These are phyloP conservation scores for roundworm (Caenorhabditis elegans) DNA, from an alignment of 1,140 invertebrate genomes.

Conservation along the genomic window DNA sequence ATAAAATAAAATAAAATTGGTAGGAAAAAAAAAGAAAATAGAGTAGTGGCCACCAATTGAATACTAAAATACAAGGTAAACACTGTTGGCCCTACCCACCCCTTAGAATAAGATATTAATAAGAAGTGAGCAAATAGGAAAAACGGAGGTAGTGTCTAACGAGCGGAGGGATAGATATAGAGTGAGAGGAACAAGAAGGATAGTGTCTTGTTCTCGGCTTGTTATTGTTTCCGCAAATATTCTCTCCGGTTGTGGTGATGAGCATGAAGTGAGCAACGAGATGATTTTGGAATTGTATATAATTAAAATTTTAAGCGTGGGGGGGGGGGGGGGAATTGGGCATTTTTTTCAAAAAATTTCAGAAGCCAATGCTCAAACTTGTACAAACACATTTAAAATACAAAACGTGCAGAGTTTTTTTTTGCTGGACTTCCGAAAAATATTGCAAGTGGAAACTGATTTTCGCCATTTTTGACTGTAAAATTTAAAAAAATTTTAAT, in stretches of 20 bases:
- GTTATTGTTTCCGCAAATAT: slow-evolving; percentile 13
- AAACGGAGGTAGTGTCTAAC: background rate
- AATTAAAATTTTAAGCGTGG: too few relatives aligned
- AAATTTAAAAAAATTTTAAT: too few relatives aligned
- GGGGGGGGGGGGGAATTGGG: too few relatives aligned
- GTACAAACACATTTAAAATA: too few relatives aligned
- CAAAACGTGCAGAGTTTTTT: too few relatives aligned
- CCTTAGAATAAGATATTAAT: slow-evolving; percentile 21
- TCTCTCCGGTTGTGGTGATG: background rate
- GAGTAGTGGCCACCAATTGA: background rate
- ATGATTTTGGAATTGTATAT: too few relatives aligned
- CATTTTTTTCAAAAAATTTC: too few relatives aligned
- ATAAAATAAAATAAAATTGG: background rate
- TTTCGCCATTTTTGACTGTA: too few relatives aligned
- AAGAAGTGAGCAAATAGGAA: slow-evolving; percentile 26
- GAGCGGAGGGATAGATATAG: background rate
- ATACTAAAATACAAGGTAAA: slow-evolving; percentile 26
- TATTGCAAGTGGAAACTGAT: too few relatives aligned
- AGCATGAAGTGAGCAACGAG: too few relatives aligned
- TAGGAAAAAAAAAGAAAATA: background rate
- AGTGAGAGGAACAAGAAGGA: background rate
- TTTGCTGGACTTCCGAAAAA: too few relatives aligned
- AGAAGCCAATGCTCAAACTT: too few relatives aligned
- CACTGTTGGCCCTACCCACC: background rate
- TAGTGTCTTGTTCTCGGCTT: background rate